phyloP scores from a whole-genome alignment of 35 echinoderm and acorn worm species.

The Heliocidaris erythrogramma region DNA sequence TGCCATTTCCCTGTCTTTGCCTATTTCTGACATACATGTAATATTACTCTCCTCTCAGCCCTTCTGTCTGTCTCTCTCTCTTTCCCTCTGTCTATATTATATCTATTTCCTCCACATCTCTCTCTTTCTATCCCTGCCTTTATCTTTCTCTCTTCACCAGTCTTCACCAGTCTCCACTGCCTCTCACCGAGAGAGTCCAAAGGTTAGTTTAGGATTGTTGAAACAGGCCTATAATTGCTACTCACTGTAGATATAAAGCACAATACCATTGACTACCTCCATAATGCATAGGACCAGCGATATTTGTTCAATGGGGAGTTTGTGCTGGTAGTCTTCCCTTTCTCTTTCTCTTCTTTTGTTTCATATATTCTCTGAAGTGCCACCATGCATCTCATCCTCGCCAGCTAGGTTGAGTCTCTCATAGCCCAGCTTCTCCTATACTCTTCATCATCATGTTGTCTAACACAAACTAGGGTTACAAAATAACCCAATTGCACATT shows the following conservation, averaged over 20 bases:
- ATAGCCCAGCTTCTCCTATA: too few relatives aligned
- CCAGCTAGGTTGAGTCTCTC: not conserved
- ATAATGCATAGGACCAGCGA: not conserved
- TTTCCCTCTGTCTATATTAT: not conserved
- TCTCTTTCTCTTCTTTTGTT: not conserved
- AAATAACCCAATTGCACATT: too few relatives aligned
- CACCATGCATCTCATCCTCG: not conserved
- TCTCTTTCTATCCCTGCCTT: not conserved
- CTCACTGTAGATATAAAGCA: not conserved
- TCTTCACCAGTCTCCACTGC: too few relatives aligned
- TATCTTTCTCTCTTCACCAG: not conserved
- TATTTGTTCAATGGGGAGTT: constrained; percentile 10
- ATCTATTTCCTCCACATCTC: not conserved
- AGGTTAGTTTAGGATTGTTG: not conserved
- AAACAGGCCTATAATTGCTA: constrained; percentile 17
- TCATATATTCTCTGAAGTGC: not conserved
- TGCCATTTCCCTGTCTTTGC: too few relatives aligned
- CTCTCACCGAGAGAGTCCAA: not conserved
- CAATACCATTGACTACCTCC: not conserved
- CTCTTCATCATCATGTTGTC: not conserved
- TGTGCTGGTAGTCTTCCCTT: not conserved
- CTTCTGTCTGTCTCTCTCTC: not conserved
- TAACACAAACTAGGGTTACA: too few relatives aligned
- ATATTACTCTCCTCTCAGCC: not conserved
- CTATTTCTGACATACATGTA: too few relatives aligned